Evolutionary conservation across 2,113 vertebrate species (phyloP).

Genomic region (Seriola aureovittata): DNA sequence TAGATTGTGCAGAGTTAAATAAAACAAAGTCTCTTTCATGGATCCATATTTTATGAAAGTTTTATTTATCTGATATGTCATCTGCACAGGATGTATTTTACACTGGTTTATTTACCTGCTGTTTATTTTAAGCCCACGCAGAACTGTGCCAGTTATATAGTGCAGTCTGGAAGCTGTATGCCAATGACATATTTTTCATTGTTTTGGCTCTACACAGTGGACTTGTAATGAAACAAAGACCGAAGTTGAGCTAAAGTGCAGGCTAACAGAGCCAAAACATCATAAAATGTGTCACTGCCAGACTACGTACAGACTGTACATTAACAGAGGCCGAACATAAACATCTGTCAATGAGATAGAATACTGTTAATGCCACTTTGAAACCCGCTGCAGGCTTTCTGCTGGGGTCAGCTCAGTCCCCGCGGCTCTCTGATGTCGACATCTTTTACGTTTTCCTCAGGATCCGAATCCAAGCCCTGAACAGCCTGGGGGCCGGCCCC

Average conservation of each 20-base stretch:
- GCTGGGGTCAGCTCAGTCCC: background rate
- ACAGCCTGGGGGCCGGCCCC: conserved; percentile 94
- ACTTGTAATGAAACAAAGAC: background rate
- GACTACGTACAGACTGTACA: background rate
- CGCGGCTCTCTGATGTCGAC: conserved; percentile 1
- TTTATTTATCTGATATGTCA: background rate
- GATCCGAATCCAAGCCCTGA: conserved; percentile 97
- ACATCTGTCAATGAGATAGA: background rate
- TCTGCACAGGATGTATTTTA: background rate
- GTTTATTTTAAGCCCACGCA: background rate
- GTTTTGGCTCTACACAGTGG: background rate
- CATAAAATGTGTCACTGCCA: background rate
- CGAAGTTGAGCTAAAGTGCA: background rate
- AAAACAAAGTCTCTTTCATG: background rate
- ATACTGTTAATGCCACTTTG: background rate
- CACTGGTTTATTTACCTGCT: background rate
- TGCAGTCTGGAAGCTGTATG: background rate
- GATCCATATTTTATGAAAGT: background rate
- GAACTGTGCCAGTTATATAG: background rate
- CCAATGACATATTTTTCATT: background rate
- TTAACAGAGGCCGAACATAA: background rate
- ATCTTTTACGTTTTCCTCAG: conserved; percentile 70
- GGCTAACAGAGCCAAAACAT: background rate
- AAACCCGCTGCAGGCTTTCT: conserved; percentile 9
- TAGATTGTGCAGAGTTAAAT: background rate